phyloP scores from a whole-genome alignment of 2,113 vertebrate species.

The Gambusia affinis region DNA sequence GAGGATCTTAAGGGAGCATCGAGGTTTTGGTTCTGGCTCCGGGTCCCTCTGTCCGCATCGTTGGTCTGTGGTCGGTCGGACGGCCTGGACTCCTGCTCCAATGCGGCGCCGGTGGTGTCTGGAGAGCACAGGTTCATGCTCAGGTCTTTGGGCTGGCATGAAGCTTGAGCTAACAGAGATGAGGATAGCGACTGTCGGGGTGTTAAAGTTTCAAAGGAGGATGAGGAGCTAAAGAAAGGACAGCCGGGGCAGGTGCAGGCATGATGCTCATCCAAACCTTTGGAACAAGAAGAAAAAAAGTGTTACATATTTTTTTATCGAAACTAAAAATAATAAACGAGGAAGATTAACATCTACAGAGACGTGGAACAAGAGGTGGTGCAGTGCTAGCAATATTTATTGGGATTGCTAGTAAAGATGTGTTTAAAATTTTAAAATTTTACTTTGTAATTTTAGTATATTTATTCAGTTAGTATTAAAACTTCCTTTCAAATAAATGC shows the following conservation, averaged over 20 bases:
- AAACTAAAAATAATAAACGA: not conserved
- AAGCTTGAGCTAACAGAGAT: not conserved
- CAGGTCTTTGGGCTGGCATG: constrained; percentile 58
- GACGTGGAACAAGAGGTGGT: not conserved
- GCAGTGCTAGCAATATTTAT: not conserved
- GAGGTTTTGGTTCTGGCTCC: constrained; percentile 22
- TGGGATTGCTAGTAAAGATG: not conserved
- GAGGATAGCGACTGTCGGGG: constrained; percentile 42
- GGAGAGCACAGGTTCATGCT: constrained; percentile 57
- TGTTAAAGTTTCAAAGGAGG: constrained; percentile 63
- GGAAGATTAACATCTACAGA: not conserved
- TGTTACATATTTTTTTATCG: not conserved
- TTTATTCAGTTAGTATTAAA: not conserved
- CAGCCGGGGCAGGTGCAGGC: constrained; percentile 79
- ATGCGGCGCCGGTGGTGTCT: constrained; percentile 41
- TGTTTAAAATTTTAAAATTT: not conserved
- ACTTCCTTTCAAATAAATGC: not conserved
- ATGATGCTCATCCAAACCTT: constrained; percentile 61
- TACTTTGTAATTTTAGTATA: not conserved
- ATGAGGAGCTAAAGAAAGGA: constrained; percentile 67
- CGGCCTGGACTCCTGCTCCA: constrained; percentile 2
- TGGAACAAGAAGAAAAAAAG: not conserved
- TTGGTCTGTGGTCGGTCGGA: constrained; percentile 40
- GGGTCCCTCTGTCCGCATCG: constrained; percentile 41
- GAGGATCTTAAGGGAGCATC: constrained; percentile 35